Evolutionary conservation across 37 sponge, comb jelly and placozoan species (phyloP).

Genomic region (Agelas oroides): DNA sequence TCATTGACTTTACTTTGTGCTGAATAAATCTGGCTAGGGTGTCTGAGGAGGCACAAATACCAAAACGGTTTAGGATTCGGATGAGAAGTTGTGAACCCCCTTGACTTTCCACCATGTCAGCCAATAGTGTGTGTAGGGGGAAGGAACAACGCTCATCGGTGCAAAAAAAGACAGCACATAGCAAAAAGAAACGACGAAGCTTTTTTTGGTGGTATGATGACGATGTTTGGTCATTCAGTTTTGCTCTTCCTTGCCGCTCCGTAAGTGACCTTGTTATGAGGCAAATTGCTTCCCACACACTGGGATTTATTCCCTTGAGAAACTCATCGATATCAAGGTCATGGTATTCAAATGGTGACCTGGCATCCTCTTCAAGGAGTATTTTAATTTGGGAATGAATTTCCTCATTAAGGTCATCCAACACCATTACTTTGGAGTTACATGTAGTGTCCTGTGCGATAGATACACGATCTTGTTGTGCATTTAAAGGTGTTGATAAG

Average conservation of each 20-base stretch:
- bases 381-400: background rate
- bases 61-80: background rate
- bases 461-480: background rate
- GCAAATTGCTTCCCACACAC: background rate
- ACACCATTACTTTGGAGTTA: background rate
- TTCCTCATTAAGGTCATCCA: background rate
- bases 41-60: conserved; percentile 11
- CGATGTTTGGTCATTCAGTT: background rate
- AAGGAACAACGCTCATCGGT: background rate
- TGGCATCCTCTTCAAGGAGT: background rate
- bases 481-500: too few species aligned
- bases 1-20: too few species aligned
- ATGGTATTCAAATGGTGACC: background rate
- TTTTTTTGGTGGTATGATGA: background rate
- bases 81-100: conserved; percentile 5
- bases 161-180: conserved; percentile 1
- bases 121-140: background rate
- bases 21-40: background rate
- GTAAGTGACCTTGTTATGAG: background rate
- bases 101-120: conserved; percentile 11
- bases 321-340: background rate
- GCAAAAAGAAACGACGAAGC: background rate
- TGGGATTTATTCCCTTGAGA: background rate
- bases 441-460: too few species aligned
- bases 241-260: background rate